Evolutionary conservation across 2,888 invertebrate species (phyloP), one percentile per base, ranked within the genome.

Genomic region (Orthosia incerta): DNA sequence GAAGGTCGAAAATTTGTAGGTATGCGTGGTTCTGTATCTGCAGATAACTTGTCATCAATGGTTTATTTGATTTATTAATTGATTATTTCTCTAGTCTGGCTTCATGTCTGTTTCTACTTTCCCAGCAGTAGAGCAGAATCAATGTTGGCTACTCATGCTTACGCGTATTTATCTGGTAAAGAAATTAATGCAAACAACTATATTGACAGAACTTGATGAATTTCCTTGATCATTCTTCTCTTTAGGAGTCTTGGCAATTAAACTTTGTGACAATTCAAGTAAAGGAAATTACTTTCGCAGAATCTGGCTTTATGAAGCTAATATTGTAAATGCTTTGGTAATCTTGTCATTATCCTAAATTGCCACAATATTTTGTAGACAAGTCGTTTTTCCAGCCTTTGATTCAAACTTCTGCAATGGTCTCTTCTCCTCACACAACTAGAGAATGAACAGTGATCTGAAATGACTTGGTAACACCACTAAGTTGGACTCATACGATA

Each of bases 11-110:
- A 48, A 61, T 75, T 16, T 56, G 20, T 75, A 56, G 15, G 26
- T 48, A 31, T 51, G 56, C 12, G 11, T 56, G 16, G 15, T 12
- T 73, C 4, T 3, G 15, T 39, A 20, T 51, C 31, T 59, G 15
- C 12, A 46, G 63, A 63, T 51, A 57, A 26, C 20, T 51, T 9
- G 20, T 31, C 18, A 3, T 73, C 46, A 59, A 51, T 73, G 45
- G 57, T 18, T 62, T n/a, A n/a, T n/a, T n/a, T 50, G 12, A n/a
- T 16, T 56, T 71, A 18, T 50, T 26, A 39, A 61, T 71, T 16
- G 23, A 71, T 45, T 11, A 46, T 15, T 62, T 26, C n/a, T n/a
- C n/a, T n/a, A n/a, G 31, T 0, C 31, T 31, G 9, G 39, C 39
- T 39, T 39, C 39, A 9, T 0, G 9, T 26, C 26, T 39, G 9